These are phyloP conservation scores for Cyrtodaria siliqua DNA, from an alignment of 2,888 invertebrate species.

Conservation along the genomic window DNA sequence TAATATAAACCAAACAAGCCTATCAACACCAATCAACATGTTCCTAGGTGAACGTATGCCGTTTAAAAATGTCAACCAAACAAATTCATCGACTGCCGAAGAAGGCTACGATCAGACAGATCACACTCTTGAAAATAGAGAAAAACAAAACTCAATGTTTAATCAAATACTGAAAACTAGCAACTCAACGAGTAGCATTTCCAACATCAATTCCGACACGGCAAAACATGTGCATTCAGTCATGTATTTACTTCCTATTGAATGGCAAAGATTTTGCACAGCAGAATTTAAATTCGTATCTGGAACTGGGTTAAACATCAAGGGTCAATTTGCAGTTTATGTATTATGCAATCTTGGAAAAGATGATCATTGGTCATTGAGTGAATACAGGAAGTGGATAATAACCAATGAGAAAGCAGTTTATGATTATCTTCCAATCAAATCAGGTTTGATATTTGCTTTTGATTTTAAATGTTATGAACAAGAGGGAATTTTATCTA, in stretches of 20 bases:
- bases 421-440: conserved; percentile 18
- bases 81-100: too few relatives aligned
- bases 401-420: conserved; percentile 23
- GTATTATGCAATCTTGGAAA: conserved; percentile 44
- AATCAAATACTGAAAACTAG: too few relatives aligned
- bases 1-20: too few relatives aligned
- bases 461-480: conserved; percentile 47
- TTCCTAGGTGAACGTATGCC: too few relatives aligned
- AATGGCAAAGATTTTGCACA: conserved; percentile 48
- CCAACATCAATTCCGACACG: too few relatives aligned
- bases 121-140: too few relatives aligned
- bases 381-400: conserved; percentile 53
- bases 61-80: too few relatives aligned
- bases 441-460: conserved; percentile 23
- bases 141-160: too few relatives aligned
- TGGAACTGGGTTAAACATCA: conserved; percentile 47
- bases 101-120: too few relatives aligned
- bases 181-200: too few relatives aligned
- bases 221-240: too few relatives aligned
- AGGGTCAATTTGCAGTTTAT: conserved; percentile 25
- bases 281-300: conserved; percentile 25
- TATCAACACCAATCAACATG: too few relatives aligned
- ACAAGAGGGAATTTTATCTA: conserved; percentile 18
- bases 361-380: conserved; percentile 43
- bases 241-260: conserved; percentile 16